Evolutionary conservation across 2,113 vertebrate genomes (phyloP).

Genomic region (Uropsilus gracilis): DNA sequence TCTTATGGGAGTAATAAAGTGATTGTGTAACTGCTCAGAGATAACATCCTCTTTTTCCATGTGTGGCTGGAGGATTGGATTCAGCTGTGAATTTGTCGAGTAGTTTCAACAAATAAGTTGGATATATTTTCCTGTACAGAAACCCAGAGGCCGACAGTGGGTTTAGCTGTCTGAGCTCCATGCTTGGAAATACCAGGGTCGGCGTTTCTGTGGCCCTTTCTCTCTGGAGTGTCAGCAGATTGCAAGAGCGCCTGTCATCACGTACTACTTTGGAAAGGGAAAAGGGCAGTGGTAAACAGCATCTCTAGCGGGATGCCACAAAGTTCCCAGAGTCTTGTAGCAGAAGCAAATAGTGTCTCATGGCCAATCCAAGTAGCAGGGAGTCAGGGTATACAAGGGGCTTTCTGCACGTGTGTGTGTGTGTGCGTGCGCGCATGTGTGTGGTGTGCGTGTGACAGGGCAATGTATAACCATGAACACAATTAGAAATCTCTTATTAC

Average conservation of each 20-base stretch:
- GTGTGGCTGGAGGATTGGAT: neutral
- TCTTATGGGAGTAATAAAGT: constrained; percentile 10
- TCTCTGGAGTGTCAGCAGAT: neutral
- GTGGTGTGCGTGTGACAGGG: neutral
- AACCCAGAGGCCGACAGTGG: neutral
- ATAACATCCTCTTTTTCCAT: neutral
- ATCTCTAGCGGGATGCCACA: neutral
- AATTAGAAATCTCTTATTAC: neutral
- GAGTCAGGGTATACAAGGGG: neutral
- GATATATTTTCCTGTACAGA: neutral
- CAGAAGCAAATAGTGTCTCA: neutral
- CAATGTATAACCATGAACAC: neutral
- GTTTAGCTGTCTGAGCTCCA: neutral
- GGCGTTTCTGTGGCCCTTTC: neutral
- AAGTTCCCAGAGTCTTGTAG: neutral
- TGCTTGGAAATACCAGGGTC: neutral
- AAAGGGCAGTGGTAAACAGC: neutral
- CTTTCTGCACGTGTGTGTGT: neutral
- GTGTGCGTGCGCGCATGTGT: neutral
- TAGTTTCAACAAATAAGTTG: neutral
- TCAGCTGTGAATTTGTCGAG: neutral
- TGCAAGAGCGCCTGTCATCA: neutral
- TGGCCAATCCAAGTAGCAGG: neutral
- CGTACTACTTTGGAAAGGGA: neutral
- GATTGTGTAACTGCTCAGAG: neutral